Base-by-base conservation (phyloP, 2,797 vertebrate species). In the Aselliscus stoliczkanus region DNA sequence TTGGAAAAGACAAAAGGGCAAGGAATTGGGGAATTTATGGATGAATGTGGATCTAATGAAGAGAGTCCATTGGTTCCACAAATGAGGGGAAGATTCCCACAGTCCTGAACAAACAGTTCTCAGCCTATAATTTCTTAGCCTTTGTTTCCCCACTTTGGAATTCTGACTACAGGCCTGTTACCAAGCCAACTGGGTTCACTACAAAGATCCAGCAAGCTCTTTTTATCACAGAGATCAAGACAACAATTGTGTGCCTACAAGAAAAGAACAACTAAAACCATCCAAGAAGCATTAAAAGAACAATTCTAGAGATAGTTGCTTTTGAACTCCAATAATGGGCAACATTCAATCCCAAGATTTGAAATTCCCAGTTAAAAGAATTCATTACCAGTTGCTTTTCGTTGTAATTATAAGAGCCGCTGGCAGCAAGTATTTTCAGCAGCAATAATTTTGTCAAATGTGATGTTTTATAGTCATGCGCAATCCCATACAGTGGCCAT, bases 191-290 rank as follows among this genome's bases (percentile, higher is more conserved):
- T 98, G 98, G 98, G 98, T 97, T 98, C 98, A 98, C 98, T 98
- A 98, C 98, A 98, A 98, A 98, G 98, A 98, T 98, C 69, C 81
- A 98, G 87, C 67, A 94, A 98, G 98, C 96, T 98, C 98, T 98
- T 98, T 98, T 98, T 98, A 98, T 98, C 98, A 96, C 97, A 97
- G 97, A 98, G 98, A 98, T 98, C 98, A 98, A 98, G 98, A 98
- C 98, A 98, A 98, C 98, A 98, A 98, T 98, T 98, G 98, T 98
- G 97, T 97, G 98, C 97, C 95, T 98, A 98, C 98, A 98, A 98
- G 98, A 98, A 98, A 98, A 98, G 98, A 98, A 98, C 98, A 98
- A 98, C 98, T 97, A 97, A 98, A 98, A 98, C 97, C 93, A 98
- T 98, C 96, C 77, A 98, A 96, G 97, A 98, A 98, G 98, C 98